These are phyloP conservation scores for Hemibagrus wyckioides DNA, from an alignment of 2,113 vertebrate genomes.

Conservation along the genomic window DNA sequence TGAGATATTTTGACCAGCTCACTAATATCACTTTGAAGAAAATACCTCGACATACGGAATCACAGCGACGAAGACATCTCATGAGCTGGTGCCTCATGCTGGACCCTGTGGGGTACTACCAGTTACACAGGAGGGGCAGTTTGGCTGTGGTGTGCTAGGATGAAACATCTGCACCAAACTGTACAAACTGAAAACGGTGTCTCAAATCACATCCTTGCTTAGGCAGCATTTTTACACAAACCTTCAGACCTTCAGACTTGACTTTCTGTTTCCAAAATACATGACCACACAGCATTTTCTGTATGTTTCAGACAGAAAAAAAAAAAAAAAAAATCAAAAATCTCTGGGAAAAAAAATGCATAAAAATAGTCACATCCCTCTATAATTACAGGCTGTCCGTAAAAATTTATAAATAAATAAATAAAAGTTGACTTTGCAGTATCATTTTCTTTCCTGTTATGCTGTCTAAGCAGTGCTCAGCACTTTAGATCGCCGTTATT, in stretches of 20 bases:
- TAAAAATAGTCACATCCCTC: not conserved
- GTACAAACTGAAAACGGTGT: not conserved
- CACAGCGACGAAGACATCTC: too few species aligned
- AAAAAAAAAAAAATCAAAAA: not conserved
- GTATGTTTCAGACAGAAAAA: not conserved
- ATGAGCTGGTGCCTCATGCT: too few species aligned
- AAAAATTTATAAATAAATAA: conserved; percentile 17
- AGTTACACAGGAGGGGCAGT: not conserved
- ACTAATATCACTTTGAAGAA: not conserved
- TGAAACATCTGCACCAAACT: not conserved
- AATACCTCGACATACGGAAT: too few species aligned
- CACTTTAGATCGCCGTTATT: conserved; percentile 16
- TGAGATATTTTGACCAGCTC: not conserved
- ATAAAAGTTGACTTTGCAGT: conserved; percentile 32
- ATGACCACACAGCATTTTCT: not conserved
- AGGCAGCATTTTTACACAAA: not conserved
- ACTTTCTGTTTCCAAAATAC: not conserved
- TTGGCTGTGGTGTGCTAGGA: not conserved
- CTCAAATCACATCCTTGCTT: not conserved
- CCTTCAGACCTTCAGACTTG: not conserved
- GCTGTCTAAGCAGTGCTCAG: conserved; percentile 36
- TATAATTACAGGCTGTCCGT: conserved; percentile 1
- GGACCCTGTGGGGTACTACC: not conserved
- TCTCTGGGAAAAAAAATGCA: not conserved
- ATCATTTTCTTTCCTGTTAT: conserved; percentile 29